Evolutionary conservation across 2,113 vertebrate genomes (phyloP).

Genomic region (Vulpes vulpes): DNA sequence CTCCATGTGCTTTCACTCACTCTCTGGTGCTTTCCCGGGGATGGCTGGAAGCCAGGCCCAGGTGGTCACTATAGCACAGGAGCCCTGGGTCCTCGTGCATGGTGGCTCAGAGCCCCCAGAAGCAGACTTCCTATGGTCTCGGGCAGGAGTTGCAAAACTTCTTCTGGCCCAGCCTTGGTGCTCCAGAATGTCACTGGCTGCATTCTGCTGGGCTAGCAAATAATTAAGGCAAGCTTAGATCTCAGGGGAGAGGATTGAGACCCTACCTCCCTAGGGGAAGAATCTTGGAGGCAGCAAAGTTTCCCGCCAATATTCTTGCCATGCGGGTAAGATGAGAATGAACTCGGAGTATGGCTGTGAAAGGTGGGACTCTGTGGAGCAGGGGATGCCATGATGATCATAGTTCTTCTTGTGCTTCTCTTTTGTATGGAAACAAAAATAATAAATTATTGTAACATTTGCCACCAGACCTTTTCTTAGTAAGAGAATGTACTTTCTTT

Average conservation of each 20-base stretch:
- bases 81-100: fast-evolving
- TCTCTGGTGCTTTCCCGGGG: background rate
- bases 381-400: fast-evolving
- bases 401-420: fast-evolving
- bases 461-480: background rate
- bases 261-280: background rate
- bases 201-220: background rate
- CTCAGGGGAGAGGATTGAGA: fast-evolving
- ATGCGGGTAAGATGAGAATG: background rate
- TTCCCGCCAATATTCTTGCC: background rate
- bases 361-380: no score
- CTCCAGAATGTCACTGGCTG: fast-evolving
- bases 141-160: background rate
- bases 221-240: no score
- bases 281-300: fast-evolving
- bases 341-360: background rate
- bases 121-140: background rate
- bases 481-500: background rate
- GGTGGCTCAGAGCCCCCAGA: background rate
- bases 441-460: no score
- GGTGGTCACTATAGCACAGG: fast-evolving
- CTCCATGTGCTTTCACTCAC: background rate
- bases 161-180: background rate
- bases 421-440: background rate
- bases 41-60: background rate